phyloP scores from a whole-genome alignment of 2,888 invertebrate genomes.

The Disparrhopalites patrizii region DNA sequence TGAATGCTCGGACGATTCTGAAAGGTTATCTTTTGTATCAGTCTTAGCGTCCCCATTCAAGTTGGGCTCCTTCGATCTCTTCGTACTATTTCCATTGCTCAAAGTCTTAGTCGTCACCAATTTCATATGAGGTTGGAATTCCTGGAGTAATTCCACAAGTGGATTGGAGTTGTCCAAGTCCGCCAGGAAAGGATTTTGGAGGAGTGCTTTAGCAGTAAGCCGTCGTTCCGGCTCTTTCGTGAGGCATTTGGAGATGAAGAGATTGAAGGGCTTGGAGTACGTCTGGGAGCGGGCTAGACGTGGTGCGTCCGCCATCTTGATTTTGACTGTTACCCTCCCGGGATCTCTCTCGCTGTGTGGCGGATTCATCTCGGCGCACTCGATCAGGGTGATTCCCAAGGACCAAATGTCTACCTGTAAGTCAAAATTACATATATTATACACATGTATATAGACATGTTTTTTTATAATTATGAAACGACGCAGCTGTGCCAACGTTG shows the following conservation, averaged over 20 bases:
- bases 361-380: slow-evolving; percentile 99
- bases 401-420: slow-evolving; percentile 97
- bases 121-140: too few relatives aligned
- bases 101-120: too few relatives aligned
- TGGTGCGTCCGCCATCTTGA: slow-evolving; percentile 97
- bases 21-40: too few relatives aligned
- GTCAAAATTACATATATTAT: slow-evolving; percentile 39
- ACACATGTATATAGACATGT: too few relatives aligned
- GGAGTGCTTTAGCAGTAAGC: slow-evolving; percentile 75
- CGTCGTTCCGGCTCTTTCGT: slow-evolving; percentile 88
- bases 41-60: too few relatives aligned
- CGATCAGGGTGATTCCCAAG: slow-evolving; percentile 94
- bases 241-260: slow-evolving; percentile 84
- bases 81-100: too few relatives aligned
- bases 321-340: slow-evolving; percentile 95
- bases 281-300: slow-evolving; percentile 73
- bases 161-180: slow-evolving; percentile 77
- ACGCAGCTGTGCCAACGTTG: too few relatives aligned
- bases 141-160: slow-evolving; percentile 80
- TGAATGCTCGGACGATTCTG: too few relatives aligned
- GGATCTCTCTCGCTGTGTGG: slow-evolving; percentile 99
- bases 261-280: slow-evolving; percentile 83
- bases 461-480: too few relatives aligned
- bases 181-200: slow-evolving; percentile 83
- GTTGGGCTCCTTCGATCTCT: too few relatives aligned